Percentiles rank a stretch among this genome's conserved stretches.
These are phyloP conservation scores for Bufo bufo DNA, from an alignment of 2,113 vertebrate genomes.

Conservation along the genomic window DNA sequence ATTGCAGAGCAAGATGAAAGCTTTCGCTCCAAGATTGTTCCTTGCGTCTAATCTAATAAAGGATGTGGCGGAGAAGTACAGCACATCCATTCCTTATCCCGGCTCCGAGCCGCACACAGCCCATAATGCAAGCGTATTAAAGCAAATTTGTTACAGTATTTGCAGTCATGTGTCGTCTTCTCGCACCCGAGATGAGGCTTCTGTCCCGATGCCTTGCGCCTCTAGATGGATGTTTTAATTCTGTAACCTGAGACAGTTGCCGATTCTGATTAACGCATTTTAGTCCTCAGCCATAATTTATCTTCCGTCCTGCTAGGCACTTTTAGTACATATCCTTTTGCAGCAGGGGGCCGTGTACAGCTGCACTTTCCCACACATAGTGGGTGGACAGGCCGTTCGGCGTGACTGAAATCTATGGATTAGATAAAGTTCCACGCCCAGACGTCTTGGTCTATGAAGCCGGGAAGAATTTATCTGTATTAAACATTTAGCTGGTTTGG, in stretches of 20 bases:
- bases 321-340: neutral
- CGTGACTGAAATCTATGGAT: neutral
- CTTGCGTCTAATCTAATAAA: slow-evolving; percentile 27
- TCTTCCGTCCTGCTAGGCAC: neutral
- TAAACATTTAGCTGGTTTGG: neutral
- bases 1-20: slow-evolving; percentile 30
- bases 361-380: neutral
- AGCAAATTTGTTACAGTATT: slow-evolving; percentile 3
- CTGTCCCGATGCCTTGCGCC: neutral
- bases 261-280: neutral
- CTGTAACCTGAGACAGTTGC: neutral
- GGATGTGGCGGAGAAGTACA: neutral
- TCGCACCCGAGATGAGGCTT: neutral
- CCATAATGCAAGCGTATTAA: slow-evolving; percentile 25
- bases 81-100: neutral
- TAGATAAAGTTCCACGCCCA: neutral
- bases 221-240: neutral
- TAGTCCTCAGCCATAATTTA: neutral
- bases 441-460: neutral
- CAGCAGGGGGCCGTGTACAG: neutral
- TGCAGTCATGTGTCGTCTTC: neutral
- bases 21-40: slow-evolving; percentile 6
- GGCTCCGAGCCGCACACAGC: neutral
- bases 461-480: neutral
- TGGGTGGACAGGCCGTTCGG: neutral